These are phyloP conservation scores for Cryptotis parvus DNA, from an alignment of 2,113 vertebrate genomes.

Conservation along the genomic window DNA sequence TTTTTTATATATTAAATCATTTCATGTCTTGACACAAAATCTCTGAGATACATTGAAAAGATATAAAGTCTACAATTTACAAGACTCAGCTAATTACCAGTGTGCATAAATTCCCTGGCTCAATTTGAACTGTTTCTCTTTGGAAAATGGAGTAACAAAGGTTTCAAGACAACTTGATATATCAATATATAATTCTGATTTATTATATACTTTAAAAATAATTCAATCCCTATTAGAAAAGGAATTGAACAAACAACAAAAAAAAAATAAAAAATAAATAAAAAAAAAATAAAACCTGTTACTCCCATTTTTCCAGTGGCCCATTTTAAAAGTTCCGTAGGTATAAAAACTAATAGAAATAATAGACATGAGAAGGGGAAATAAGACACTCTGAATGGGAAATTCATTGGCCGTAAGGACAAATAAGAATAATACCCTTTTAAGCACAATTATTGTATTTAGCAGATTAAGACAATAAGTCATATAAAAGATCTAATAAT, in stretches of 20 bases:
- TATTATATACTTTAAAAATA: neutral
- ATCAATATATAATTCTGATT: neutral
- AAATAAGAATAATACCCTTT: too few species aligned
- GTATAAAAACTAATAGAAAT: neutral
- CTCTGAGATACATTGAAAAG: neutral
- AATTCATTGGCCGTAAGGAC: too few species aligned
- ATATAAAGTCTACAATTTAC: constrained; percentile 36
- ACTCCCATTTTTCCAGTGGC: neutral
- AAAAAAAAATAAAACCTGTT: too few species aligned
- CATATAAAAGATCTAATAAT: neutral
- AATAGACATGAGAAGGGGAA: neutral
- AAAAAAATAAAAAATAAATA: too few species aligned
- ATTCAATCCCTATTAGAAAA: constrained; percentile 10
- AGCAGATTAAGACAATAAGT: neutral
- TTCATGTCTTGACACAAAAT: constrained; percentile 11
- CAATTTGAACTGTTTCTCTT: neutral
- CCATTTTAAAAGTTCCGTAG: neutral
- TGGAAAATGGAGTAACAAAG: constrained; percentile 7
- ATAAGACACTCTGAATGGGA: neutral
- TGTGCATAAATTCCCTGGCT: neutral
- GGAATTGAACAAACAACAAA: neutral
- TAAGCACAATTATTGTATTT: neutral
- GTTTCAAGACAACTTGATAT: neutral
- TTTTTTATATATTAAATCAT: neutral
- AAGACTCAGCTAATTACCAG: constrained; percentile 56